These are phyloP conservation scores for Bothrops jararaca DNA, from an alignment of 2,113 vertebrate species.

Conservation along the genomic window DNA sequence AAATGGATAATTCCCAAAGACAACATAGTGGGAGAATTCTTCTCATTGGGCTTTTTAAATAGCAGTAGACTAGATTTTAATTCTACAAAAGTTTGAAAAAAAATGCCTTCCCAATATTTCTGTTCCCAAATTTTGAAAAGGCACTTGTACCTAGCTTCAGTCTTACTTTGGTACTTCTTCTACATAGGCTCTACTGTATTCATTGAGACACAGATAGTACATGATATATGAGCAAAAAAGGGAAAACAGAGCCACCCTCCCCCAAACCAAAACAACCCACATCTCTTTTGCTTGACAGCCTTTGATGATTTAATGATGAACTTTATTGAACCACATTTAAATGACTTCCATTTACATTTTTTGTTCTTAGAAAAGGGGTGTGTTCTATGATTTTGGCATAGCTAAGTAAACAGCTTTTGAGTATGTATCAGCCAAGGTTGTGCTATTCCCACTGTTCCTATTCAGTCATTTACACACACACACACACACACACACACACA, in stretches of 20 bases:
- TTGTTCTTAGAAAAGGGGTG: conserved; percentile 19
- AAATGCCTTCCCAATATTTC: background rate
- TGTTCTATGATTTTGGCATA: conserved; percentile 9
- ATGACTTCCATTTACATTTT: background rate
- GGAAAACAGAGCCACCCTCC: background rate
- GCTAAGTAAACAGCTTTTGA: background rate
- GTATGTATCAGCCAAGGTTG: background rate
- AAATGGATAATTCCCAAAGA: background rate
- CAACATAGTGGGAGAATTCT: background rate
- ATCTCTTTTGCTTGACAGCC: background rate
- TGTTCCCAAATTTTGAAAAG: background rate
- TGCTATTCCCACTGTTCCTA: background rate
- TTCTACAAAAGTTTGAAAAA: background rate
- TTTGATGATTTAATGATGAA: conserved; percentile 20
- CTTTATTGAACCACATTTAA: background rate
- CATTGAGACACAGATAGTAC: background rate
- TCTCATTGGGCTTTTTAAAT: background rate
- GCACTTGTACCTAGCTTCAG: background rate
- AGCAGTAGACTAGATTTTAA: background rate
- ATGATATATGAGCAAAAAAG: background rate
- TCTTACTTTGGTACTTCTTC: background rate
- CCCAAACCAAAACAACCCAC: background rate
- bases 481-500: background rate
- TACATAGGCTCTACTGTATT: background rate
- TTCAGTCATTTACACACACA: background rate